phyloP scores from a whole-genome alignment of 2,797 vertebrate genomes.

The Silurus aristotelis region DNA sequence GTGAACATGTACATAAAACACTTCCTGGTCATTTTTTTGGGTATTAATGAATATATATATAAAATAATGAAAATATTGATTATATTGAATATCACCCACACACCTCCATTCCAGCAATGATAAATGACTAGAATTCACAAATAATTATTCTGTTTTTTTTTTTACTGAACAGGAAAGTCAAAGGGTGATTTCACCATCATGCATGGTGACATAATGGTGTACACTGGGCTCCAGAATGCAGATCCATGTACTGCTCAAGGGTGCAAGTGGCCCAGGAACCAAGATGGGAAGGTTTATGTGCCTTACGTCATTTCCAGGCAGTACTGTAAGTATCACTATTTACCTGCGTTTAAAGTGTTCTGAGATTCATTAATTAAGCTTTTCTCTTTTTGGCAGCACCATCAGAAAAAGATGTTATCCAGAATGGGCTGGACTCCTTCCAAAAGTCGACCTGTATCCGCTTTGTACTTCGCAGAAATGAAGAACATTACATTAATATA shows the following conservation, averaged over 20 bases:
- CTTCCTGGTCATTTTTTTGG: too few relatives aligned
- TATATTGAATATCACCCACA: too few relatives aligned
- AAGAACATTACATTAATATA: constrained; percentile 70
- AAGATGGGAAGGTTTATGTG: constrained; percentile 39
- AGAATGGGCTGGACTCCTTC: constrained; percentile 61
- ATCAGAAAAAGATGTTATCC: constrained; percentile 50
- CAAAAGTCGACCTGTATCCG: constrained; percentile 64
- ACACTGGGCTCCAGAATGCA: background rate
- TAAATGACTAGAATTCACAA: too few relatives aligned
- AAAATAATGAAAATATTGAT: too few relatives aligned
- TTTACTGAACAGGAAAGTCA: background rate
- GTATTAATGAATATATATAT: too few relatives aligned
- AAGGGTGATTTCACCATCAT: background rate
- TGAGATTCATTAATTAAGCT: too few relatives aligned
- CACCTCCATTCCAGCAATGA: too few relatives aligned
- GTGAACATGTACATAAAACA: too few relatives aligned
- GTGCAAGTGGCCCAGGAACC: constrained; percentile 60
- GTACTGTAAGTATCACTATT: constrained; percentile 31
- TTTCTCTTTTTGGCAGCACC: constrained; percentile 48
- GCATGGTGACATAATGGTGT: background rate
- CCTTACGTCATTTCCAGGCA: constrained; percentile 50
- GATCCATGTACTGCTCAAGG: constrained; percentile 47
- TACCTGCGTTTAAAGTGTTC: background rate
- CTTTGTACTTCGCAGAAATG: constrained; percentile 51
- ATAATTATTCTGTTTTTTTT: background rate